Evolutionary conservation across 2,797 vertebrate genomes (phyloP), one percentile per base, ranked within the genome.

Genomic region (Ctenochaetus hawaiiensis): DNA sequence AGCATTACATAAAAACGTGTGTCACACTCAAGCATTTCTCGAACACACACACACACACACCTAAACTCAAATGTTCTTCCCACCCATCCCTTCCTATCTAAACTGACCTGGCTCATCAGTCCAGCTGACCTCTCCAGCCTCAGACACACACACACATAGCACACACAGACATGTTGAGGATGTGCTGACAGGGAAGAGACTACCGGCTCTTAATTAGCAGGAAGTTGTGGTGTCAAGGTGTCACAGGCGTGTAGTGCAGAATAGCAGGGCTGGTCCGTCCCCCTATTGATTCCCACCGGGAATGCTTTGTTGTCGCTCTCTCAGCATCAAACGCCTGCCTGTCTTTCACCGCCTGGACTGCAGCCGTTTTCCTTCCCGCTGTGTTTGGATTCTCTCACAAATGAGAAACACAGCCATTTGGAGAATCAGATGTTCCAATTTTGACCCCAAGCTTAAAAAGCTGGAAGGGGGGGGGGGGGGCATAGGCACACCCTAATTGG

Each of bases 131-230:
- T 89, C 86, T 80, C 39, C 41, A 59, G 80, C 71, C 72, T 60
- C 20, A 4, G 22, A 82, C 72, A 75, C 70, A 74, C 75, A 67
- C 69, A 65, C 57, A 72, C 66, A 74, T 63, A 70, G 54, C n/a
- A 48, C 67, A 81, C 70, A 83, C 60, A 67, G 4, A 44, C 78
- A 53, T 22, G n/a, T 75, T 76, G 87, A 91, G 92, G 87, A 91
- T 91, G 87, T 91, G 90, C 84, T 88, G 90, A 90, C 88, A 91
- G 84, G 81, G 89, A 88, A 82, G 82, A 88, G 90, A 92, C 94
- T 44, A 74, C 89, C 75, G 87, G 93, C 93, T 95, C 95, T 95
- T 96, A 95, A 96, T 97, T 95, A 95, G 90, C 93, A 94, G 93
- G 95, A 96, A 96, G 95, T 63, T 79, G 94, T 92, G 57, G 91